phyloP scores from a whole-genome alignment of 2,113 vertebrate genomes.

The Turnix velox region DNA sequence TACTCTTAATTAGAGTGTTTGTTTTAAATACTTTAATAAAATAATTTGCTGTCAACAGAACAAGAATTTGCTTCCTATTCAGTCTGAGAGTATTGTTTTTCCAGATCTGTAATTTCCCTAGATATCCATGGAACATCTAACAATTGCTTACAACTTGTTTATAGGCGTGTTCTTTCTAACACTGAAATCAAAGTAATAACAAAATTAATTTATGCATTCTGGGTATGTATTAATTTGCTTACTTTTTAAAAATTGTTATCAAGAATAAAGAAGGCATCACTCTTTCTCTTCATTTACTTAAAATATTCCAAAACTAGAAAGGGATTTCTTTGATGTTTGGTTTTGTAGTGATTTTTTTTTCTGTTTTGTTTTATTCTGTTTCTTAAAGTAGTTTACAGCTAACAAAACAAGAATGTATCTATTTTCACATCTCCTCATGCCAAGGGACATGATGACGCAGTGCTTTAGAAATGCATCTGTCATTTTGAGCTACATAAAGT shows the following conservation, averaged over 20 bases:
- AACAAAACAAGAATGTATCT: constrained; percentile 40
- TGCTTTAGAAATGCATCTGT: constrained; percentile 45
- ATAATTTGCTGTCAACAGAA: background rate
- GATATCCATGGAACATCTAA: background rate
- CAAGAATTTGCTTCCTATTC: background rate
- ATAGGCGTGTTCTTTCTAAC: background rate
- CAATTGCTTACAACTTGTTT: background rate
- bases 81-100: background rate
- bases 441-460: constrained; percentile 14
- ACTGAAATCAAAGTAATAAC: background rate
- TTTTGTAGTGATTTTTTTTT: rapidly evolving
- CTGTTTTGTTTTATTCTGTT: background rate
- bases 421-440: constrained; percentile 41
- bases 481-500: constrained; percentile 32
- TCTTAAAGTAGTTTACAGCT: background rate
- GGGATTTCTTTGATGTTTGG: background rate
- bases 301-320: background rate
- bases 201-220: background rate
- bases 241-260: no score
- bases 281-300: background rate
- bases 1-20: background rate
- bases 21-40: background rate
- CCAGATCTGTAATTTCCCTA: background rate
- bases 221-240: background rate
- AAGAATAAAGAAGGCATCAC: background rate